phyloP scores from a whole-genome alignment of 2,797 vertebrate genomes.

The Manis javanica region DNA sequence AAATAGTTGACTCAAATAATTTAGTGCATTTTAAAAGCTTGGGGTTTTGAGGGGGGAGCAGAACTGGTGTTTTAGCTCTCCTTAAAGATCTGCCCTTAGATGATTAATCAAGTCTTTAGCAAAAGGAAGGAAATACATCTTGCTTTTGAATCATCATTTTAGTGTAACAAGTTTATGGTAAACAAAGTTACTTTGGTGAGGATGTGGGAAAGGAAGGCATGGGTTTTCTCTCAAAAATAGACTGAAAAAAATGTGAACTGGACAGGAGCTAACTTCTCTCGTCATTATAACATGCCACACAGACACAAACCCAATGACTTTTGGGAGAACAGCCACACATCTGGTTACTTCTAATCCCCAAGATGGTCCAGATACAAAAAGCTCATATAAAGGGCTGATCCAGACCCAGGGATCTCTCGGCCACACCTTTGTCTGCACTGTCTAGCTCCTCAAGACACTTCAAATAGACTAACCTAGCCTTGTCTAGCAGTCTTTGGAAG shows the following conservation, averaged over 20 bases:
- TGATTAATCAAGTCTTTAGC: slow-evolving; percentile 58
- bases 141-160: slow-evolving; percentile 42
- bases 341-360: neutral
- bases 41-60: neutral
- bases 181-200: slow-evolving; percentile 64
- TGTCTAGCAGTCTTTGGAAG: neutral
- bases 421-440: neutral
- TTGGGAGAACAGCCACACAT: neutral
- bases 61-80: neutral
- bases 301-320: slow-evolving; percentile 4
- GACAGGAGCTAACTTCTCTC: slow-evolving; percentile 37
- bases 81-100: slow-evolving; percentile 36
- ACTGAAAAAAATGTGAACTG: slow-evolving; percentile 50
- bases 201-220: slow-evolving; percentile 76
- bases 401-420: neutral
- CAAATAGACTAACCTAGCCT: neutral
- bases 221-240: slow-evolving; percentile 67
- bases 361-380: neutral
- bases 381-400: neutral
- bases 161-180: slow-evolving; percentile 51
- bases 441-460: neutral
- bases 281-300: neutral
- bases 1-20: slow-evolving; percentile 53
- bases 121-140: slow-evolving; percentile 72
- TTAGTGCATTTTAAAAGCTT: slow-evolving; percentile 60